Base-by-base conservation (phyloP, 2,797 vertebrate genomes). In the Ataeniobius toweri region DNA sequence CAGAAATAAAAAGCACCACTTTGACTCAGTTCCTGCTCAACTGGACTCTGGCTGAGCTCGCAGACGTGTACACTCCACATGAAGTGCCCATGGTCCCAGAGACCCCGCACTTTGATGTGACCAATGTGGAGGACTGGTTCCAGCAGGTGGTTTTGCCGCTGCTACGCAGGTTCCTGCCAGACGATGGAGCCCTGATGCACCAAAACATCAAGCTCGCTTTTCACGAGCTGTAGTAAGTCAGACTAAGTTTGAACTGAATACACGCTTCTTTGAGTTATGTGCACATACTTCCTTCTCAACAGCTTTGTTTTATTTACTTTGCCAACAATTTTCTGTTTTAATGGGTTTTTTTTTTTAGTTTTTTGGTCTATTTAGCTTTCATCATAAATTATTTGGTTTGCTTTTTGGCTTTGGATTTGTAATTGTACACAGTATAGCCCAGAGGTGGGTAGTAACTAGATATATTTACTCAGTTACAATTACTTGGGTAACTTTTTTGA, bases 1-100 rank as follows among this genome's bases (percentile, higher is more conserved):
- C 91, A 5, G 77, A 91, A 58, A 90, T 95, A 26, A 91, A 63
- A 51, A 92, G 93, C 75, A 79, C 87, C 76, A 94, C 89, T 36
- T 69, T 96, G 79, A 78, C 94, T 1, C 94, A 96, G 90, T 89
- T 93, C 58, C 51, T 95, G 83, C 75, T 96, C 36, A 96, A 95
- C 90, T 94, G 92, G 91, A 95, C 94, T 3, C 89, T 96, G 31
- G 86, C 94, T 0, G 93, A 96, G 74, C 80, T 96, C 73, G 94
- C 95, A 0, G 82, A 87, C 51, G 46, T 86, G 1, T 96, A 92
- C 86, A 90, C 63, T 22, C 80, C 83, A 0, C 72, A 78, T 2
- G 77, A 84, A 2, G 1, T 3, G 0, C 74, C 83, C 1, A 8
- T 2, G 0, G 18, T 10, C 14, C 79, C 85, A 0, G 75, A 84